Evolutionary conservation across 2,797 vertebrate genomes (phyloP).

Genomic region (Periparus ater): DNA sequence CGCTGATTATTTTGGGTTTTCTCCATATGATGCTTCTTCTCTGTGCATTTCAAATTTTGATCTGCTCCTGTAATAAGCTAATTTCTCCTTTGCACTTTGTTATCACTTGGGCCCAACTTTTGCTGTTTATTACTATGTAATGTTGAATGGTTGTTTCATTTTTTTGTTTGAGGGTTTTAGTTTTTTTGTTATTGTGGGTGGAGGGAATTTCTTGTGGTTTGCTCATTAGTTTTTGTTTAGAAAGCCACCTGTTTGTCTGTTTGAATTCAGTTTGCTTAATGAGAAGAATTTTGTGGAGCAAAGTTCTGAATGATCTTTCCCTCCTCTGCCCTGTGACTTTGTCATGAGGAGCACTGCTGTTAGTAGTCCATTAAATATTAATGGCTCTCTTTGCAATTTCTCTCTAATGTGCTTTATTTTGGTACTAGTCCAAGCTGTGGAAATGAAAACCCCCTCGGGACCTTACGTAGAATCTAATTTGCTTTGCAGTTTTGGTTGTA

Average conservation of each 20-base stretch:
- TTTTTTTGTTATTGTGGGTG: neutral
- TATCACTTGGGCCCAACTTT: neutral
- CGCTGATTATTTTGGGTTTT: neutral
- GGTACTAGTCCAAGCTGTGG: slow-evolving; percentile 58
- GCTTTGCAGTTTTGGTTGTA: slow-evolving; percentile 67
- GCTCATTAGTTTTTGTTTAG: neutral
- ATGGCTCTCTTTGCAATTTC: slow-evolving; percentile 36
- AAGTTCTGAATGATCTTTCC: neutral
- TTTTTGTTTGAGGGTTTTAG: rapidly evolving
- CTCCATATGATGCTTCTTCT: neutral
- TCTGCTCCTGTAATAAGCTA: neutral
- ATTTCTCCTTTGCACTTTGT: neutral
- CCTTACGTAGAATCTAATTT: slow-evolving; percentile 66
- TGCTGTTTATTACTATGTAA: neutral
- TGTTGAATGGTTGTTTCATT: neutral
- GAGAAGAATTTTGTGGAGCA: slow-evolving; percentile 7
- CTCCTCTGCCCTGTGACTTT: neutral
- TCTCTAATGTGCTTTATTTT: slow-evolving; percentile 73
- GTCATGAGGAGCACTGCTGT: slow-evolving; percentile 26
- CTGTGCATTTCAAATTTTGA: neutral
- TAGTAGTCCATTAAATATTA: slow-evolving; percentile 72
- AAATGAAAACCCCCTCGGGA: slow-evolving; percentile 58
- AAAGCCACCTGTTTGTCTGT: neutral
- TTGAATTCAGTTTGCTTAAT: slow-evolving; percentile 11
- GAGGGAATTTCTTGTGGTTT: neutral